Conservation (phyloP, 92 coral and sea anemone genomes). For the Actinostola sp. region DNA sequence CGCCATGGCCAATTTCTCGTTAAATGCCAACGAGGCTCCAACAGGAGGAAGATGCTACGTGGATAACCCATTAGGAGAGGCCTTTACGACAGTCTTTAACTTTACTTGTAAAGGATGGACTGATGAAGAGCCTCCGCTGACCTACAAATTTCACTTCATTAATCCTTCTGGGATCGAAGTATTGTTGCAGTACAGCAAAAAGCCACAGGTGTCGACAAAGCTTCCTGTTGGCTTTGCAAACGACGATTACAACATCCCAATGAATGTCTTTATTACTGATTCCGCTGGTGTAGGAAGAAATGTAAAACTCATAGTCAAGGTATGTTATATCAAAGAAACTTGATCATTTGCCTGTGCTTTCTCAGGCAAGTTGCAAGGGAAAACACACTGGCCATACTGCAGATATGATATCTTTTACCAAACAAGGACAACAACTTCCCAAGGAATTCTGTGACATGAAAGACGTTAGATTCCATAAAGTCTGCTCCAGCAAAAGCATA, state of each 20-base stretch:
- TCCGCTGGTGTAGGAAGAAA: constrained; percentile 57
- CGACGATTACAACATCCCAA: constrained; percentile 45
- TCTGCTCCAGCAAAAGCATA: constrained; percentile 2
- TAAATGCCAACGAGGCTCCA: constrained; percentile 71
- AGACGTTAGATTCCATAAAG: background rate
- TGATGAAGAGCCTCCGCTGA: constrained; percentile 69
- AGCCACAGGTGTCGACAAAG: constrained; percentile 38
- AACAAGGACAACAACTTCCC: background rate
- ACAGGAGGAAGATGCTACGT: constrained; percentile 75
- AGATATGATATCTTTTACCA: background rate
- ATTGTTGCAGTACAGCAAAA: constrained; percentile 57
- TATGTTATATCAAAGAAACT: too few species aligned
- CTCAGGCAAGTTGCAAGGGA: background rate
- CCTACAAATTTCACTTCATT: constrained; percentile 69
- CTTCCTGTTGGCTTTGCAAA: constrained; percentile 71
- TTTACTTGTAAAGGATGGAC: constrained; percentile 83
- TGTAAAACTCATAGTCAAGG: constrained; percentile 62
- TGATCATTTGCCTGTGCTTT: too few species aligned
- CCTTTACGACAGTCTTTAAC: constrained; percentile 71
- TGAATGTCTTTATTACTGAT: constrained; percentile 63
- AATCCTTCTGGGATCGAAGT: constrained; percentile 49
- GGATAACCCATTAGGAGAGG: constrained; percentile 55
- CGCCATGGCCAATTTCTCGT: constrained; percentile 24
- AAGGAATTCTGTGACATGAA: background rate
- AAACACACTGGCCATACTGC: too few species aligned